A percentile compares a stretch with the other conserved stretches of the same genome.
Evolutionary conservation across 35 echinoderm and acorn worm genomes (phyloP).

Genomic region (Anneissia japonica): DNA sequence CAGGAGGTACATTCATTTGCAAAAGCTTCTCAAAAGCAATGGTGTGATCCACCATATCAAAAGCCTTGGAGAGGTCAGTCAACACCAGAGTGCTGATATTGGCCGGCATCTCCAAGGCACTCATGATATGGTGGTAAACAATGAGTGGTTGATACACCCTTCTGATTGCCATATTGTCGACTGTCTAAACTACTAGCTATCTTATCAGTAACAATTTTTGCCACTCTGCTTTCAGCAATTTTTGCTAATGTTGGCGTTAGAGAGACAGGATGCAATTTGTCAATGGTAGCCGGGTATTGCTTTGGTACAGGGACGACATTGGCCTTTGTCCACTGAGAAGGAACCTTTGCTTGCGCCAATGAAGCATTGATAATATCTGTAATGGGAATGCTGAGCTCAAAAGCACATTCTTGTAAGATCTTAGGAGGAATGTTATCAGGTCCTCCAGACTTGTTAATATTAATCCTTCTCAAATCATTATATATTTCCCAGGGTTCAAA

Average conservation of each 20-base stretch:
- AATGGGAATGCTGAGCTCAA: neutral
- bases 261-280: constrained; percentile 24
- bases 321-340: constrained; percentile 2
- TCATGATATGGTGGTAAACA: constrained; percentile 8
- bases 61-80: constrained; percentile 21
- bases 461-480: too few relatives aligned
- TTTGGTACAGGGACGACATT: constrained; percentile 10
- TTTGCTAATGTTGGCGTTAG: constrained; percentile 9
- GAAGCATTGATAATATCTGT: constrained; percentile 22
- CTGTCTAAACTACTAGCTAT: neutral
- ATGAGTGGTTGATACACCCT: constrained; percentile 6
- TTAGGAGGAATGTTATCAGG: constrained; percentile 13
- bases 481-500: too few relatives aligned
- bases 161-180: constrained; percentile 31
- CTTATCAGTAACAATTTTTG: neutral
- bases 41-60: constrained; percentile 1
- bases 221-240: constrained; percentile 16
- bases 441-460: neutral
- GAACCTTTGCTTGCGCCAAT: neutral
- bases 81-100: constrained; percentile 25
- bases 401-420: constrained; percentile 8
- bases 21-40: constrained; percentile 19
- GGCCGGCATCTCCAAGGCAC: neutral
- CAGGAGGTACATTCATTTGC: neutral
- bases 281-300: neutral